A percentile compares a stretch with the other conserved stretches of the same genome.
These are phyloP conservation scores for Melanerpes aurifrons DNA, from an alignment of 2,113 vertebrate genomes.

Conservation along the genomic window DNA sequence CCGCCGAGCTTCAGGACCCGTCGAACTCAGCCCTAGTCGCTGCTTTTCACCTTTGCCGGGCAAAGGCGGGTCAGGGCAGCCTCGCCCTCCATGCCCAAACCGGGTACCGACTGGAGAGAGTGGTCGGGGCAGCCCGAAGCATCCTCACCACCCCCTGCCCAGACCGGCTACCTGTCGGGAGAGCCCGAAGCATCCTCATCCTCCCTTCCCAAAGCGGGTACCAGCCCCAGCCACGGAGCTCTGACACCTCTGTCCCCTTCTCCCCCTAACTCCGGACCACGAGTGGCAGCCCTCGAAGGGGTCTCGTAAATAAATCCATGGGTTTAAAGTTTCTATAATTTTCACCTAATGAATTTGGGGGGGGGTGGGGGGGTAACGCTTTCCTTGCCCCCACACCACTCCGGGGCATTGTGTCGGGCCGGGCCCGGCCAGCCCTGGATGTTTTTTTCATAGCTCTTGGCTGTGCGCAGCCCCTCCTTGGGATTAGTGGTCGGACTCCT, in stretches of 20 bases:
- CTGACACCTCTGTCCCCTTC: not conserved
- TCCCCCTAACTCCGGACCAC: not conserved
- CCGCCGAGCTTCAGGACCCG: not conserved
- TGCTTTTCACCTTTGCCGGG: not conserved
- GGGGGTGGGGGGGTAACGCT: not conserved
- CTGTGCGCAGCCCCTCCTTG: slow-evolving; percentile 52
- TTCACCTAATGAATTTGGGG: slow-evolving; percentile 32
- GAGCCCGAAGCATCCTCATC: not conserved
- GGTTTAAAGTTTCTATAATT: slow-evolving; percentile 27
- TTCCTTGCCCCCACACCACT: not conserved
- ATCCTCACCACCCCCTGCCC: not conserved
- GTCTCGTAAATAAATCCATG: not conserved
- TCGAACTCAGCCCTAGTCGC: not conserved
- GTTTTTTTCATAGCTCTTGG: slow-evolving; percentile 29
- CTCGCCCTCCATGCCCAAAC: not conserved
- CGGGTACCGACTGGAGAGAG: too few relatives aligned
- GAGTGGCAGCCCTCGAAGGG: not conserved
- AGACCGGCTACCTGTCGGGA: not conserved
- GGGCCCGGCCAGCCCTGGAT: slow-evolving; percentile 43
- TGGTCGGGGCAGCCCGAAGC: not conserved
- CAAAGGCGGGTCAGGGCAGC: not conserved
- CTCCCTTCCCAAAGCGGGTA: not conserved
- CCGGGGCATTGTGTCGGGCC: not conserved
- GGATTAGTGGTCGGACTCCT: slow-evolving; percentile 83
- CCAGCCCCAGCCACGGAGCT: not conserved